Evolutionary conservation across 2,113 vertebrate species (phyloP).

Genomic region (Oncorhynchus nerka): DNA sequence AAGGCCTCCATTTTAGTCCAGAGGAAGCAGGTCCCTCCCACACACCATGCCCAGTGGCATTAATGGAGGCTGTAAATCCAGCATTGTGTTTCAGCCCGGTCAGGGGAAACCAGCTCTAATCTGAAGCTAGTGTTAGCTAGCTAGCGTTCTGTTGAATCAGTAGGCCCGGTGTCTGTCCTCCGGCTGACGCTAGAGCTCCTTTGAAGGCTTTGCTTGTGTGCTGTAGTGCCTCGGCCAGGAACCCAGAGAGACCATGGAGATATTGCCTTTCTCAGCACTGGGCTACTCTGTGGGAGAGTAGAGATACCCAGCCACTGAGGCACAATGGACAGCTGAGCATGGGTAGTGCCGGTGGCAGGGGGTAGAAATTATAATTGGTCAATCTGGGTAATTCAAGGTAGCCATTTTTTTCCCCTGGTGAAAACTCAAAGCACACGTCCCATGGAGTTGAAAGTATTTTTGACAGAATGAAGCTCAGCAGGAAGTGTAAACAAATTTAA

Average conservation of each 20-base stretch:
- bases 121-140: too few species aligned
- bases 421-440: slow-evolving; percentile 66
- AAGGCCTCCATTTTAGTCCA: slow-evolving; percentile 7
- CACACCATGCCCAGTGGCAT: slow-evolving; percentile 14
- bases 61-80: slow-evolving; percentile 13
- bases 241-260: too few species aligned
- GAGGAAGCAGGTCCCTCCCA: slow-evolving; percentile 12
- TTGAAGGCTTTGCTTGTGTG: too few species aligned
- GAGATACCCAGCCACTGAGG: too few species aligned
- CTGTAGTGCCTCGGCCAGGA: too few species aligned
- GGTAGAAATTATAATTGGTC: slow-evolving; percentile 65
- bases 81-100: slow-evolving; percentile 22
- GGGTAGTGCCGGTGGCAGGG: too few species aligned
- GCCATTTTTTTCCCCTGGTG: slow-evolving; percentile 58
- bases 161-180: too few species aligned
- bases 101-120: background rate
- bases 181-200: too few species aligned
- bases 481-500: slow-evolving; percentile 73
- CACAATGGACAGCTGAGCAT: too few species aligned
- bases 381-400: slow-evolving; percentile 68
- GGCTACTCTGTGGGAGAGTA: too few species aligned
- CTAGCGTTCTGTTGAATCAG: too few species aligned
- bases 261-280: too few species aligned
- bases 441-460: slow-evolving; percentile 67
- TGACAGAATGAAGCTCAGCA: slow-evolving; percentile 69